Conservation (phyloP, 2,888 invertebrate genomes). For the Parascotia fuliginaria region DNA sequence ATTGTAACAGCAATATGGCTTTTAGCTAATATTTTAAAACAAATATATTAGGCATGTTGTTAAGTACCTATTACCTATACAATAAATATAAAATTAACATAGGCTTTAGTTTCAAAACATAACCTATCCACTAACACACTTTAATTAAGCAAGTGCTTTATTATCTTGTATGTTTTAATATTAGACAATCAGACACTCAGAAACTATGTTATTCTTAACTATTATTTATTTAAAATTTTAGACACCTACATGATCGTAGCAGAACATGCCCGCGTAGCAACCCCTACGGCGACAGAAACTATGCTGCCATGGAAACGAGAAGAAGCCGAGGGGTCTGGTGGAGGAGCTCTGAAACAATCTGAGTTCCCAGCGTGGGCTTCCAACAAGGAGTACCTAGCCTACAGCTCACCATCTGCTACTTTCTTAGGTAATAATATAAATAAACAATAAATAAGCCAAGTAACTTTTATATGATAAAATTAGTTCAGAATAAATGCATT, state of each 20-base stretch:
- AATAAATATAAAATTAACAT: no score
- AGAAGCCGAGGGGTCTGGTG: conserved; percentile 88
- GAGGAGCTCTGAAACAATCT: conserved; percentile 88
- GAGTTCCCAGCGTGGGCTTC: conserved; percentile 98
- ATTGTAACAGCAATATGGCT: no score
- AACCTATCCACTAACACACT: no score
- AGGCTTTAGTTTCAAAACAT: no score
- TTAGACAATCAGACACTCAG: no score
- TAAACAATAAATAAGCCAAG: no score
- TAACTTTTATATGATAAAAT: neutral
- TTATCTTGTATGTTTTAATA: no score
- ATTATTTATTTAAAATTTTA: conserved; percentile 34
- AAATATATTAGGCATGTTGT: no score
- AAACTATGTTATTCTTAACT: no score
- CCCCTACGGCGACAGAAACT: conserved; percentile 95
- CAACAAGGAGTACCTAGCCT: conserved; percentile 96
- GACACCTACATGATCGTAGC: conserved; percentile 81
- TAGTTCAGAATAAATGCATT: neutral
- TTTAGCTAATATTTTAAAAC: no score
- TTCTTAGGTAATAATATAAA: conserved; percentile 89
- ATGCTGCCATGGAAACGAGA: conserved; percentile 97
- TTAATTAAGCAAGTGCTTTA: no score
- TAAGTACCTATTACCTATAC: no score
- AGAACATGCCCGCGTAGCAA: conserved; percentile 91
- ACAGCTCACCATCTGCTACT: conserved; percentile 96